Evolutionary conservation across 2,113 vertebrate species (phyloP).

Genomic region (Orientallactaga bullata): DNA sequence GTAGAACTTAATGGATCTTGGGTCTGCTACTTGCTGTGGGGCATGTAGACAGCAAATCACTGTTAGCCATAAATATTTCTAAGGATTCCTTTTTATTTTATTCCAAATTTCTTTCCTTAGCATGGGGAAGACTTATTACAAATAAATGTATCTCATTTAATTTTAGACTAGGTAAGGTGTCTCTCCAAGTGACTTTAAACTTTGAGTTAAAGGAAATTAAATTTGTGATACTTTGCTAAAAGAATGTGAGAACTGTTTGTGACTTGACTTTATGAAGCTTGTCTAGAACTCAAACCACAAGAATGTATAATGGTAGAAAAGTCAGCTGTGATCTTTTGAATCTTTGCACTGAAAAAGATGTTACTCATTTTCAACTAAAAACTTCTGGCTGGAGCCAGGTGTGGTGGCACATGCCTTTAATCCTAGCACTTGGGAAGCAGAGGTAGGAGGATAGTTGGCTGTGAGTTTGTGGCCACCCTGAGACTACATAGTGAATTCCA

Average conservation of each 20-base stretch:
- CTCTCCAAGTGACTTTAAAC: constrained; percentile 3
- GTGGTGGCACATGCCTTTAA: too few relatives aligned
- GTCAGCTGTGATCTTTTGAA: neutral
- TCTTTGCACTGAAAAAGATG: neutral
- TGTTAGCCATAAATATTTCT: neutral
- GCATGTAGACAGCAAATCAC: neutral
- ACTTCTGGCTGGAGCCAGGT: neutral
- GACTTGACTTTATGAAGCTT: constrained; percentile 10
- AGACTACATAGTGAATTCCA: too few relatives aligned
- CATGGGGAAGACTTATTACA: neutral
- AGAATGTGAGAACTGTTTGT: neutral
- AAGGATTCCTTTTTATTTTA: constrained; percentile 33
- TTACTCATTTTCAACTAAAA: neutral
- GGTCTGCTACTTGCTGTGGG: neutral
- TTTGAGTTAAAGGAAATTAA: constrained; percentile 22
- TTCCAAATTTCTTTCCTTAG: neutral
- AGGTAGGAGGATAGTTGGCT: too few relatives aligned
- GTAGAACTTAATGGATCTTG: neutral
- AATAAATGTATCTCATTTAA: neutral
- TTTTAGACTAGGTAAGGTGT: neutral
- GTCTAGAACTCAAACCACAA: neutral
- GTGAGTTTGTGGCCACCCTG: too few relatives aligned
- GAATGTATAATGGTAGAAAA: constrained; percentile 42
- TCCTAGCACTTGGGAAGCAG: too few relatives aligned
- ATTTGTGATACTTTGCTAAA: constrained; percentile 17